Evolutionary conservation across 2,888 invertebrate genomes (phyloP).

Genomic region (Drosophila conformis): DNA sequence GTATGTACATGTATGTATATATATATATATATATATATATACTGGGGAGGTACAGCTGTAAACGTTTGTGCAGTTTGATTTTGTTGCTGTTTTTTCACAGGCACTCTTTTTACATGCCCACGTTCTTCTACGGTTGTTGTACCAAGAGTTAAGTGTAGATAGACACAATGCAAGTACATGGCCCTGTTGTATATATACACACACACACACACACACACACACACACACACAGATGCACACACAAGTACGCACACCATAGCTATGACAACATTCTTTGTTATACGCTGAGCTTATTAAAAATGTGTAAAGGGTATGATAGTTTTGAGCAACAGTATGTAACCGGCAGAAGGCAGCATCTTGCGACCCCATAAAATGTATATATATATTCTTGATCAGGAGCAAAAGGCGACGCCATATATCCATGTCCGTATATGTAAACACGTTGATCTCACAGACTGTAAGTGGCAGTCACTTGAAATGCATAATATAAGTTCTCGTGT

Average conservation of each 20-base stretch:
- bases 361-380: neutral
- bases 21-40: neutral
- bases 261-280: slow-evolving; percentile 23
- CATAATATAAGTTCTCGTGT: neutral
- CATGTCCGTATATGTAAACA: neutral
- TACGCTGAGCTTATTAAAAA: neutral
- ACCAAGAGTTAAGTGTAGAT: slow-evolving; percentile 19
- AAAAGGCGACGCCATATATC: neutral
- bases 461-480: neutral
- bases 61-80: neutral
- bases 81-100: slow-evolving; percentile 16
- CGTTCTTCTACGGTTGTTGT: slow-evolving; percentile 3
- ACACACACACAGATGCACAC: neutral
- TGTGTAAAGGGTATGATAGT: neutral
- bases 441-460: too few relatives aligned
- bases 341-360: neutral
- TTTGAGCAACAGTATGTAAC: neutral
- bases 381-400: neutral
- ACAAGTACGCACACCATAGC: neutral
- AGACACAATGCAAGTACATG: slow-evolving; percentile 37
- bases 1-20: neutral
- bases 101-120: slow-evolving; percentile 15
- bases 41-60: neutral
- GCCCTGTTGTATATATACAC: slow-evolving; percentile 6
- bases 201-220: neutral